Evolutionary conservation across 1,140 invertebrate species (phyloP).

Genomic region (Uloborus diversus): DNA sequence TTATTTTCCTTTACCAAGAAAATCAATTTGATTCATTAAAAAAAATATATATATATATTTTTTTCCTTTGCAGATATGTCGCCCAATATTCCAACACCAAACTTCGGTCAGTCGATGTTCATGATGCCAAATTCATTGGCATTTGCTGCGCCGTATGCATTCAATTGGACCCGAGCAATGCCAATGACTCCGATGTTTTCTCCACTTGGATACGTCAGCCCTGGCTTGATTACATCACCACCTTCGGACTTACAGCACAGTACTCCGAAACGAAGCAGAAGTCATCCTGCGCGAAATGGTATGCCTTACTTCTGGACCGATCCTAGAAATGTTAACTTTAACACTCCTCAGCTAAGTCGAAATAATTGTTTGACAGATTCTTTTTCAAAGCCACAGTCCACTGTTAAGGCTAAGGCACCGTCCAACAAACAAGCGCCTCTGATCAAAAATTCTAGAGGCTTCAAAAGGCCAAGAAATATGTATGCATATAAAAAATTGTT

Average conservation of each 20-base stretch:
- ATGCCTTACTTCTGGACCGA: not conserved
- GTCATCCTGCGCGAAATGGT: not conserved
- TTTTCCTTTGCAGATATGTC: not conserved
- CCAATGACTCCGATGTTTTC: not conserved
- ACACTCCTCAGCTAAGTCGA: not conserved
- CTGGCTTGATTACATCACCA: not conserved
- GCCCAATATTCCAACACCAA: not conserved
- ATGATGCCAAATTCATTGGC: not conserved
- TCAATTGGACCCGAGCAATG: not conserved
- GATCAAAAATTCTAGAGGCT: not conserved
- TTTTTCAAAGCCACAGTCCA: not conserved
- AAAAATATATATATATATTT: not conserved
- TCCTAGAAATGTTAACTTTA: not conserved
- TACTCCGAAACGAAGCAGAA: not conserved
- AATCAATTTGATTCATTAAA: not conserved
- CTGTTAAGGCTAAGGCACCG: not conserved
- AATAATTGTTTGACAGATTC: not conserved
- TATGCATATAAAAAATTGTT: constrained; percentile 8
- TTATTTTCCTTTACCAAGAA: not conserved
- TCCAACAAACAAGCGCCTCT: not conserved
- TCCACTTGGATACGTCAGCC: no score
- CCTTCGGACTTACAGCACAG: not conserved
- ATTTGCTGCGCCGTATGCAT: not conserved
- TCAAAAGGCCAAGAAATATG: not conserved
- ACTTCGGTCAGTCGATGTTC: not conserved